Percentiles rank a stretch among this genome's conserved stretches.
Evolutionary conservation across 2,888 invertebrate genomes (phyloP).

Genomic region (Parnassius smintheus): DNA sequence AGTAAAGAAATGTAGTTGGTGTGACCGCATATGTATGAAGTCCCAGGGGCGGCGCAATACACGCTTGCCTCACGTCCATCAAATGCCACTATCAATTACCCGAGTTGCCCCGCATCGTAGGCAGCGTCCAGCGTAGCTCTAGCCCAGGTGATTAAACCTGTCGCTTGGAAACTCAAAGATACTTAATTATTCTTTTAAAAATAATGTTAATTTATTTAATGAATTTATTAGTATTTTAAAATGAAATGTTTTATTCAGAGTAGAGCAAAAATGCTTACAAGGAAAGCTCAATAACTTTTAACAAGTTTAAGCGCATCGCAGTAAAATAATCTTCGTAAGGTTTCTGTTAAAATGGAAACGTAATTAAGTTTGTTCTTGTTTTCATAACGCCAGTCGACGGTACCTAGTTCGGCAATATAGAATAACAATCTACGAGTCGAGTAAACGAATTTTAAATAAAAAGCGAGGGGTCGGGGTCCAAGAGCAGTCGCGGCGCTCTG

Average conservation of each 20-base stretch:
- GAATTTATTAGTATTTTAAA: neutral
- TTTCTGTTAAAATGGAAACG: conserved; percentile 51
- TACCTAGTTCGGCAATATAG: conserved; percentile 46
- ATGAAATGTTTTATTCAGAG: too few species aligned
- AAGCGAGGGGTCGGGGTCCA: conserved; percentile 65
- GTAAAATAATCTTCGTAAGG: conserved; percentile 38
- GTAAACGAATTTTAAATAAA: conserved; percentile 79
- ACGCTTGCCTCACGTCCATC: conserved; percentile 66
- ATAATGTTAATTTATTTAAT: conserved; percentile 29
- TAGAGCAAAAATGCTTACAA: neutral
- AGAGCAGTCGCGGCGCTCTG: conserved; percentile 56
- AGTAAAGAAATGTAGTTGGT: neutral
- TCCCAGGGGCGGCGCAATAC: conserved; percentile 60
- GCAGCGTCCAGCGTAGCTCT: conserved; percentile 37
- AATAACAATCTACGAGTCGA: conserved; percentile 71
- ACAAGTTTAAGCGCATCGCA: conserved; percentile 22
- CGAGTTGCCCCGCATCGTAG: conserved; percentile 45
- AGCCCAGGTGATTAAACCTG: conserved; percentile 54
- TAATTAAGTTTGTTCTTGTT: conserved; percentile 68
- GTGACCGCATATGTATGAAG: conserved; percentile 32
- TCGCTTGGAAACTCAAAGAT: conserved; percentile 43
- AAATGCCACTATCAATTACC: conserved; percentile 77
- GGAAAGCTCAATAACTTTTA: conserved; percentile 12
- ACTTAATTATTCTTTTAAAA: conserved; percentile 28
- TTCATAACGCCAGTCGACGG: conserved; percentile 57